phyloP scores from a whole-genome alignment of 2,888 invertebrate genomes.

The Arge pagana region DNA sequence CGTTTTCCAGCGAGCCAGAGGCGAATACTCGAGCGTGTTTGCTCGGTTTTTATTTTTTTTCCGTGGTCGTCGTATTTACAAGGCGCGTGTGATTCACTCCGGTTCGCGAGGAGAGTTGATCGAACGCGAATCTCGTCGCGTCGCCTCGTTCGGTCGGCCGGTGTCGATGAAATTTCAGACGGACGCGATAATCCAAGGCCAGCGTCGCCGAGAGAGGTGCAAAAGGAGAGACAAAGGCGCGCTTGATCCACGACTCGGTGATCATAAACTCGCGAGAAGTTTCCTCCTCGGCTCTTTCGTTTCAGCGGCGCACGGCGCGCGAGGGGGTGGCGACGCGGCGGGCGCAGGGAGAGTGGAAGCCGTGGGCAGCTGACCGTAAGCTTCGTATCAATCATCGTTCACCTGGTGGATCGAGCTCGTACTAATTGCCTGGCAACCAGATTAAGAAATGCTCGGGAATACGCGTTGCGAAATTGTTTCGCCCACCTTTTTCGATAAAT shows the following conservation, averaged over 20 bases:
- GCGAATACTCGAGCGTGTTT: too few species aligned
- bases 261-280: neutral
- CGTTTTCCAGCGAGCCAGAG: too few species aligned
- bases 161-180: slow-evolving; percentile 57
- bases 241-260: neutral
- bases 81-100: too few species aligned
- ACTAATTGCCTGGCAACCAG: slow-evolving; percentile 21
- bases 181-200: slow-evolving; percentile 49
- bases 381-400: slow-evolving; percentile 19
- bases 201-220: neutral
- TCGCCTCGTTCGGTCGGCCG: slow-evolving; percentile 51
- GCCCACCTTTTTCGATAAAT: too few species aligned
- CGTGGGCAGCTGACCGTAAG: slow-evolving; percentile 22
- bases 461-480: slow-evolving; percentile 4
- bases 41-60: too few species aligned
- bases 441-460: slow-evolving; percentile 2
- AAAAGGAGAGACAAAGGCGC: slow-evolving; percentile 9
- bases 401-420: slow-evolving; percentile 14
- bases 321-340: slow-evolving; percentile 1
- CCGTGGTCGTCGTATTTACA: too few species aligned
- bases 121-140: too few species aligned
- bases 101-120: too few species aligned
- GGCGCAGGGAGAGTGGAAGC: slow-evolving; percentile 20
- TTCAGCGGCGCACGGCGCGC: neutral
- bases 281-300: neutral